Base-by-base conservation (phyloP, 2,797 vertebrate genomes). In the Betta splendens region DNA sequence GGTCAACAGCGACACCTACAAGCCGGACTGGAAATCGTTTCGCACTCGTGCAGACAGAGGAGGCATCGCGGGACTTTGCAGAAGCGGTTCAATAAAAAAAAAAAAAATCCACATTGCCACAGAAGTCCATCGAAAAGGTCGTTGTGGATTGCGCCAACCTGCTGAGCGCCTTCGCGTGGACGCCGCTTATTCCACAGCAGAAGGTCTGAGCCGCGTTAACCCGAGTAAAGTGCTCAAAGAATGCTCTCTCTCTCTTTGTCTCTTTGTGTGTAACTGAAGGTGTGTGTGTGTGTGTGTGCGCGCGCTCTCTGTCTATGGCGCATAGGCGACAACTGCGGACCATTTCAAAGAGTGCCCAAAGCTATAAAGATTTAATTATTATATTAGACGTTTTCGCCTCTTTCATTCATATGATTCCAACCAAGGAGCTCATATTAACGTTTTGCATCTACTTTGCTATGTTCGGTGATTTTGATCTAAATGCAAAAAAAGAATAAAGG, bases 1-100 rank as follows among this genome's bases (percentile, higher is more conserved):
- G 95, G 95, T 93, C 93, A 95, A 97, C 95, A 97, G 96, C 95
- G 96, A 95, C 96, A 93, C 92, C 96, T 97, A 94, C 91, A 81
- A 94, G 59, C 72, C 85, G 90, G 88, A 92, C 90, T 91, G 91
- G 88, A 91, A 92, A 92, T 89, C 91, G 90, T 67, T 89, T 80
- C n/a, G n/a, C 31, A 16, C n/a, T 43, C 26, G 20, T 16, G 28
- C 35, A 18, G 26, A 40, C 26, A 20, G 31, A 6, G 8, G 2
- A 33, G 42, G 25, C 50, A 58, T 42, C 49, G 51, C 33, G 45
- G 46, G 64, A 69, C 36, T 67, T 42, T 7, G 43, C 53, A 44
- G 17, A 58, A 29, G 18, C 57, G 35, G 49, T 29, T 60, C 44
- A 36, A 25, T 37, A 22, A 65, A 69, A n/a, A n/a, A n/a, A n/a